These are phyloP conservation scores for Aurelia sp. DNA, from an alignment of 30 jellyfish, hydroid and myxozoan species.

Conservation along the genomic window DNA sequence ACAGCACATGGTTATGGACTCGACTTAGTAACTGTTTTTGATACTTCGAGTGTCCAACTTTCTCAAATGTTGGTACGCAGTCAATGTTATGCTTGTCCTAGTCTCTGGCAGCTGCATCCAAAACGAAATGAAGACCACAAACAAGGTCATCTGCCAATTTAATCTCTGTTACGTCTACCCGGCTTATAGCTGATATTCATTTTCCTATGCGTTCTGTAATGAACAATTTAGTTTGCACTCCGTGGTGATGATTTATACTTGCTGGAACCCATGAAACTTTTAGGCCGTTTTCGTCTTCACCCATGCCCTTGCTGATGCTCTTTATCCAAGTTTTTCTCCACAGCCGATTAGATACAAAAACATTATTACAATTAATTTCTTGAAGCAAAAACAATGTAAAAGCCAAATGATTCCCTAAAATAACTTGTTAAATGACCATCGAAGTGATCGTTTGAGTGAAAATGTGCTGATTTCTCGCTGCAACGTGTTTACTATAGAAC, in stretches of 20 bases:
- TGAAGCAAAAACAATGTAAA: no score
- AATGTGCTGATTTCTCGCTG: no score
- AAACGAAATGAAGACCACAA: conserved; percentile 60
- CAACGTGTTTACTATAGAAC: no score
- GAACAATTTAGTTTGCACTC: conserved; percentile 42
- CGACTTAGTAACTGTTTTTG: conserved; percentile 30
- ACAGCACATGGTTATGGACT: conserved; percentile 37
- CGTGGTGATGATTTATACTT: conserved; percentile 24
- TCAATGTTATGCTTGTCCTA: conserved; percentile 48
- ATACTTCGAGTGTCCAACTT: conserved; percentile 61
- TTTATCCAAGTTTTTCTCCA: neutral
- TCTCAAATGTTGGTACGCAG: conserved; percentile 65
- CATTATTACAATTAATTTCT: neutral
- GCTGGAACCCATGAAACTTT: conserved; percentile 55
- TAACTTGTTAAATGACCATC: no score
- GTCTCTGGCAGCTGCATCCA: conserved; percentile 57
- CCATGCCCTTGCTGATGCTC: neutral
- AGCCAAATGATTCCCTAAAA: no score
- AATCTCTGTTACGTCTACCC: conserved; percentile 37
- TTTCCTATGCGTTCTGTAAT: conserved; percentile 27
- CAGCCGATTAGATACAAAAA: conserved; percentile 40
- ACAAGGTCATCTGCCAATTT: conserved; percentile 63
- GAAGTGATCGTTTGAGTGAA: no score
- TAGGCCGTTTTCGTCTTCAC: conserved; percentile 22
- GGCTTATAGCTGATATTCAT: conserved; percentile 63